These are phyloP conservation scores for Karalla daura DNA, from an alignment of 2,797 vertebrate genomes.

Conservation along the genomic window DNA sequence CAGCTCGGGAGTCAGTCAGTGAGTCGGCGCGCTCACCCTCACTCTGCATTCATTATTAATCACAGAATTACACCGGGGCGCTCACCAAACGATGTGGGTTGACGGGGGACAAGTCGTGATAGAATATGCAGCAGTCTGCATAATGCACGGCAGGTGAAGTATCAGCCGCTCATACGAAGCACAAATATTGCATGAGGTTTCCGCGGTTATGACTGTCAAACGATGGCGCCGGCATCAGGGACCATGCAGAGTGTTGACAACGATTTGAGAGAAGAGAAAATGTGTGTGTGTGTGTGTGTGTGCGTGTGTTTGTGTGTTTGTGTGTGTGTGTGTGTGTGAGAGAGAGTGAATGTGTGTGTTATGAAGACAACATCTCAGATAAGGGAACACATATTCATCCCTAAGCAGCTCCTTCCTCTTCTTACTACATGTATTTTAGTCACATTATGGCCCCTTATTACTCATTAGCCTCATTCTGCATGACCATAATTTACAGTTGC, in stretches of 20 bases:
- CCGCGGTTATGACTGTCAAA: conserved; percentile 36
- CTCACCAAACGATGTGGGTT: conserved; percentile 49
- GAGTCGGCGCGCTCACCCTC: conserved; percentile 32
- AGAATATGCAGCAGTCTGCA: conserved; percentile 71
- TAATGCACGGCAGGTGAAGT: conserved; percentile 52
- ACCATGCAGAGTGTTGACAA: conserved; percentile 5
- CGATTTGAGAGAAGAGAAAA: conserved; percentile 12
- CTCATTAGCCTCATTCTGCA: too few relatives aligned
- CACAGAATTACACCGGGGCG: conserved; percentile 57
- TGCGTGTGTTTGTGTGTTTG: conserved; percentile 36
- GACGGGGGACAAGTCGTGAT: conserved; percentile 55
- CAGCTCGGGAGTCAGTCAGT: conserved; percentile 57
- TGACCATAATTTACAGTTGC: too few relatives aligned
- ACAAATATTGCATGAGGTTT: conserved; percentile 57
- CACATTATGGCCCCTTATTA: too few relatives aligned
- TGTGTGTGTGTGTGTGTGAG: conserved; percentile 1
- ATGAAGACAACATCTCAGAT: too few relatives aligned
- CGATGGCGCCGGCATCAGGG: not conserved
- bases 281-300: conserved; percentile 9
- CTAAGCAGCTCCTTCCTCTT: too few relatives aligned
- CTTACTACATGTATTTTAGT: too few relatives aligned
- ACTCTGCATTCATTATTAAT: conserved; percentile 77
- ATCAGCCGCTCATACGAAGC: conserved; percentile 31
- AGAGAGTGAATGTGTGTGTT: not conserved
- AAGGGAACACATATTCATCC: too few relatives aligned